Evolutionary conservation across 2,113 vertebrate species (phyloP).

Genomic region (Aegypius monachus): DNA sequence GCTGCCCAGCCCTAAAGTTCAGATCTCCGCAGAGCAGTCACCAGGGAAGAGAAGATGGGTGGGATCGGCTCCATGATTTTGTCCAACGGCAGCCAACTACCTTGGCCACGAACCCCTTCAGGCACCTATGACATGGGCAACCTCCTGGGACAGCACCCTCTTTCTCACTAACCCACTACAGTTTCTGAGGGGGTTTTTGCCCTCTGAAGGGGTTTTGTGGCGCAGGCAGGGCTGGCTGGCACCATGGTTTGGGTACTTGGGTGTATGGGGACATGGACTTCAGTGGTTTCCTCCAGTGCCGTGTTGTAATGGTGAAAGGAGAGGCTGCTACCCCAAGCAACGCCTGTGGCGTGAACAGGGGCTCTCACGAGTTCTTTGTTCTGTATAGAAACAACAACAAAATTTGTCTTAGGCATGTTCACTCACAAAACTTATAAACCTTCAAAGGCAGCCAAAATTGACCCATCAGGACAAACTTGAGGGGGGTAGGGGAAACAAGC

Average conservation of each 20-base stretch:
- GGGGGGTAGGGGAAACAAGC: background rate
- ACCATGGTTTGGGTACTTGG: background rate
- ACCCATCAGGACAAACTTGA: background rate
- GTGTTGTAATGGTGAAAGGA: background rate
- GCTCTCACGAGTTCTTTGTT: background rate
- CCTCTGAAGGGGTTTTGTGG: background rate
- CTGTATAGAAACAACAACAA: background rate
- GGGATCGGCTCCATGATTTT: accelerated
- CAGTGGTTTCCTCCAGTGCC: background rate
- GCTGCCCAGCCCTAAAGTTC: background rate
- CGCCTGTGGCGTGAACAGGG: accelerated
- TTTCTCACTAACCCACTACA: background rate
- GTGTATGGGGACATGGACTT: background rate
- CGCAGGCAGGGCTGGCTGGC: background rate
- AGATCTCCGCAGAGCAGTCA: background rate
- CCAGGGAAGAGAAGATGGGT: background rate
- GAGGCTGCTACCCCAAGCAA: background rate
- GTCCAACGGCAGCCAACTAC: background rate
- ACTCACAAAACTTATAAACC: background rate
- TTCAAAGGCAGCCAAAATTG: background rate
- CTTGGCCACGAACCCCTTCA: slow-evolving; percentile 16
- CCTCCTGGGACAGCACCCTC: background rate
- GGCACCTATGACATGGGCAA: background rate
- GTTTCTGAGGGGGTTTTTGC: background rate
- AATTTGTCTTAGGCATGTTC: background rate